Base-by-base conservation (phyloP, 1,140 invertebrate species). In the Danaus plexippus region DNA sequence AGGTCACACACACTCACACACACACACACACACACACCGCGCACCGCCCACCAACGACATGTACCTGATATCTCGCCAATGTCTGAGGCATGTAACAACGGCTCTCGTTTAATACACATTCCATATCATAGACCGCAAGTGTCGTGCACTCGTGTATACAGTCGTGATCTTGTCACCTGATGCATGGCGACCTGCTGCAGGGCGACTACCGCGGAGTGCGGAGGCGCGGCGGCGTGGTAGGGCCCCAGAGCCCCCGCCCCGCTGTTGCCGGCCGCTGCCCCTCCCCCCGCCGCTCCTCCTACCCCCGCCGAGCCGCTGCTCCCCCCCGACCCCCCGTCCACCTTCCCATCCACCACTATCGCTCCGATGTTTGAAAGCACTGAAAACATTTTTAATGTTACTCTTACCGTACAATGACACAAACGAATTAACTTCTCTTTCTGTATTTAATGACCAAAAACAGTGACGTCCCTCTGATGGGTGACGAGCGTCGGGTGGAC, bases 301-400 rank as follows among this genome's bases (percentile, higher is more conserved):
- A 44, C 43, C 52, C 51, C 61, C 6, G 71, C 59, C 43, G 44
- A 47, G 47, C 62, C 42, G 79, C 54, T 51, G 57, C 62, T 56
- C n/a, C 32, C 42, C 9, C 40, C 52, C 80, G 58, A 84, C 64
- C 84, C 88, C 47, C 87, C 88, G 77, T 91, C 91, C 52, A 91
- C 89, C 72, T 92, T 89, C 44, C 93, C 93, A 86, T 94, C 93
- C 11, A 94, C 93, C 1, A 94, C 91, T 61, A 95, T 93, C 47
- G 90, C 91, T 48, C 93, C 93, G 66, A 94, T 91, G 11, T 89
- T 90, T 42, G 91, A 91, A 59, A 94, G 89, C 40, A 94, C 92
- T 93, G 69, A 54, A 77, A n/a, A 54, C 13, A 46, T n/a, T 8
- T 41, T 41, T 11, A 45, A n/a, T 45, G 12, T 45, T 45, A n/a